Conservation (phyloP, 2,113 vertebrate species). For the Scytalopus superciliaris region DNA sequence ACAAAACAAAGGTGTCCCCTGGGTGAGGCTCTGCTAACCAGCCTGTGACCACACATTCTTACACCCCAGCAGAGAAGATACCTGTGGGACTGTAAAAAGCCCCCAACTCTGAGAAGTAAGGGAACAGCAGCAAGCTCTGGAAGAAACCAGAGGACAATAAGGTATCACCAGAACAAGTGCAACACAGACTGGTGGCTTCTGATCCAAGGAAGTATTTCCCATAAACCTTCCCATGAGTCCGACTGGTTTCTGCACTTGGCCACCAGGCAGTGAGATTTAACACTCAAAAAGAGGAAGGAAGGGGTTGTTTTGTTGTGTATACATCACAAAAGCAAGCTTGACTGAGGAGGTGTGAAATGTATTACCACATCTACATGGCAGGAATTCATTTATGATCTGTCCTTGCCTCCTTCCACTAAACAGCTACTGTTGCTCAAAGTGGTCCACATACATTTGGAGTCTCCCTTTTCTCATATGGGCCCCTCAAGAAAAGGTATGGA, state of each 20-base stretch:
- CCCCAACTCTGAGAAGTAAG: background rate
- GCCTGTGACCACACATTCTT: accelerated
- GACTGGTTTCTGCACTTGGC: background rate
- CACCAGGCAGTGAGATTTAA: background rate
- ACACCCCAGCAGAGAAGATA: background rate
- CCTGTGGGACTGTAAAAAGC: background rate
- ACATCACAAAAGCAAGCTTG: background rate
- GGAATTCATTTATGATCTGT: background rate
- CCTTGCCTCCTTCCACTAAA: background rate
- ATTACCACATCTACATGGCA: background rate
- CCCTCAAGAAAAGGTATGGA: background rate
- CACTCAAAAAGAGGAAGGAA: background rate
- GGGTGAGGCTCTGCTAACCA: background rate
- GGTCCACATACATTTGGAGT: background rate
- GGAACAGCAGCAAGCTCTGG: background rate
- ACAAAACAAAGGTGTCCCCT: background rate
- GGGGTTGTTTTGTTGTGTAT: background rate
- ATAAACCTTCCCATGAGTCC: background rate
- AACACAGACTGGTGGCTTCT: background rate
- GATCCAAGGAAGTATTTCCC: background rate
- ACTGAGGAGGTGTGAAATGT: background rate
- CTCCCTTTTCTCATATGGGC: background rate
- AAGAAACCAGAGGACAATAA: background rate
- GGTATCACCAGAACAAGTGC: background rate
- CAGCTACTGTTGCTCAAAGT: background rate